Base-by-base conservation (phyloP, 2,113 vertebrate genomes). In the Ailurus styani region DNA sequence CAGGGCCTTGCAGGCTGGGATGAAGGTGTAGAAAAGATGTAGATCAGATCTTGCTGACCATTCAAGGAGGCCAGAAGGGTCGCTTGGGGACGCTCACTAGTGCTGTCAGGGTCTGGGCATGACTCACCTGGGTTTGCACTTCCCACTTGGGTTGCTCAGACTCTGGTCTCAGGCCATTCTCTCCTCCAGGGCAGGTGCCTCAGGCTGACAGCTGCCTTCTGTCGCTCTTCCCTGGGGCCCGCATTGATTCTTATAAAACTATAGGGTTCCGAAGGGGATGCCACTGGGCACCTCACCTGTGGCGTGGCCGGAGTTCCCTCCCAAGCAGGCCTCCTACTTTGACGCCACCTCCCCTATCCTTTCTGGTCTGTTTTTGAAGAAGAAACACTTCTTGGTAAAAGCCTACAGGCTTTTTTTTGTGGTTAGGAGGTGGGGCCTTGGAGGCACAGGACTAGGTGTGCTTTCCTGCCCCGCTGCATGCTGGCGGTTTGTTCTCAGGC, bases 241-340 rank as follows among this genome's bases (percentile, higher is more conserved):
- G 15, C 10, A 4, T 12, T 13, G 11, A 50, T 45, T 50, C 55
- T 37, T 21, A 3, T 60, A 8, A n/a, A 62, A 37, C 55, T 17
- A 5, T 3, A 42, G n/a, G 42, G 72, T 42, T 77, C 27, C 72
- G 23, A 21, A 27, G 13, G 40, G 21, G 21, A 37, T 52, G 23
- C n/a, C 75, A 23, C 40, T 40, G 27, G 60, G 18, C 10, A 5
- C 37, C 11, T 75, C 52, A 13, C 68, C 7, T 27, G 50, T 15
- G 29, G 60, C 27, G 12, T 0, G 2, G 34, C 23, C 12, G 2
- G 34, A 1, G 3, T 64, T 34, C 3, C 25, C 68, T 62, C 68
- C 25, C n/a, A 81, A 25, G 45, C 7, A n/a, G 77, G 29, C n/a
- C 12, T 85, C 42, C 83, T 23, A 14, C 83, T 66, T 47, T 21